Evolutionary conservation across 2,888 invertebrate genomes (phyloP), one percentile per base, ranked within the genome.

Genomic region (Reticulitermes lucifugus): DNA sequence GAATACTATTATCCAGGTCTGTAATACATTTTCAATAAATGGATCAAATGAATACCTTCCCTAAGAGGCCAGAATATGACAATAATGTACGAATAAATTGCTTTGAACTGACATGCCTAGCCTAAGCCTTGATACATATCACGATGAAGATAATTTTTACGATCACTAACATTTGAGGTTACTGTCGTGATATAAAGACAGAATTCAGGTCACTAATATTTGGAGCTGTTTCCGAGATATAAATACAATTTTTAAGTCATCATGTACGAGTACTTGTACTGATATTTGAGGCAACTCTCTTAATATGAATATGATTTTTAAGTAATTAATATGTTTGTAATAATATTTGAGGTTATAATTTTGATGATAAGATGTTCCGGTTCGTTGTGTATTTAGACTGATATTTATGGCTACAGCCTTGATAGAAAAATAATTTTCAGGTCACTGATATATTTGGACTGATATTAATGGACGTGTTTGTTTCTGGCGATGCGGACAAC

Each of bases 1-100:
- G 80, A 80, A n/a, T 80, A 80, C 51, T 60, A 80, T 25, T 80
- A 80, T 14, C 55, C 80, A 35, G 80, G 80, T 80, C 35, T 12
- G 80, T 59, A 14, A 60, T 6, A 60, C 60, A 60, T 60, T 60
- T n/a, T 14, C 22, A 60, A 6, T 60, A 21, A 60, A 21, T 18
- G 3, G 60, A 35, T 35, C 35, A 35, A 2, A 35, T 35, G 35
- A 35, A 4, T 35, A 35, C 35, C 35, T 35, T 35, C 35, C 35
- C 35, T 35, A 35, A 35, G 35, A 35, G 35, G 35, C 35, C 35
- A 35, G 35, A 35, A 35, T 35, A 4, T 35, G 35, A 35, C 35
- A 2, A 35, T 4, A 35, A 35, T 35, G 35, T 35, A 35, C 35
- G 35, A 35, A 35, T 35, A 35, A 2, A 3, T 4, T 35, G 35